phyloP scores from a whole-genome alignment of 2,888 invertebrate species.

The Chironomus riparius region DNA sequence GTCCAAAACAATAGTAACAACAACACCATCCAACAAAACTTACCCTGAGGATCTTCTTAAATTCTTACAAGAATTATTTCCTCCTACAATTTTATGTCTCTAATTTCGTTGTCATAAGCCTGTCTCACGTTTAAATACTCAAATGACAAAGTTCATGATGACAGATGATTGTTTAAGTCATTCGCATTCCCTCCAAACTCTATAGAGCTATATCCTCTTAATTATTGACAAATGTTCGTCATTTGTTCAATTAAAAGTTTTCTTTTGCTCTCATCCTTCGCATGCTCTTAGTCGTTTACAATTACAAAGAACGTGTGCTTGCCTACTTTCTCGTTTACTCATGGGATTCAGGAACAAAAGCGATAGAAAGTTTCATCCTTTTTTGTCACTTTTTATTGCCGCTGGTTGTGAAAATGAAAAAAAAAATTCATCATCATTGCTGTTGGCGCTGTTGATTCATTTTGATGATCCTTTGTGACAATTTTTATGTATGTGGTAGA shows the following conservation, averaged over 20 bases:
- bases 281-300: background rate
- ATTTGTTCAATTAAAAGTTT: constrained; percentile 13
- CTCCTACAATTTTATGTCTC: too few species aligned
- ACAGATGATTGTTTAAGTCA: background rate
- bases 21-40: too few species aligned
- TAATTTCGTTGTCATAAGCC: too few species aligned
- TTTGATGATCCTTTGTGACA: too few species aligned
- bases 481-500: too few species aligned
- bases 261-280: background rate
- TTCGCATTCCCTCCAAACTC: background rate
- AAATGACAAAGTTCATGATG: background rate
- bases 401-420: background rate
- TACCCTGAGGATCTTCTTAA: too few species aligned
- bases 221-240: constrained; percentile 24
- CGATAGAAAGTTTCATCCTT: background rate
- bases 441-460: too few species aligned
- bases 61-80: too few species aligned
- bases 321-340: background rate
- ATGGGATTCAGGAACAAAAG: background rate
- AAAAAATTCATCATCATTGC: too few species aligned
- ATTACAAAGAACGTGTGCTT: background rate
- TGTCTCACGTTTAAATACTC: background rate
- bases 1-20: too few species aligned
- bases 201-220: constrained; percentile 5
- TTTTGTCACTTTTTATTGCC: background rate